Conservation (phyloP, 2,888 invertebrate genomes). For the Caenorhabditis angaria region DNA sequence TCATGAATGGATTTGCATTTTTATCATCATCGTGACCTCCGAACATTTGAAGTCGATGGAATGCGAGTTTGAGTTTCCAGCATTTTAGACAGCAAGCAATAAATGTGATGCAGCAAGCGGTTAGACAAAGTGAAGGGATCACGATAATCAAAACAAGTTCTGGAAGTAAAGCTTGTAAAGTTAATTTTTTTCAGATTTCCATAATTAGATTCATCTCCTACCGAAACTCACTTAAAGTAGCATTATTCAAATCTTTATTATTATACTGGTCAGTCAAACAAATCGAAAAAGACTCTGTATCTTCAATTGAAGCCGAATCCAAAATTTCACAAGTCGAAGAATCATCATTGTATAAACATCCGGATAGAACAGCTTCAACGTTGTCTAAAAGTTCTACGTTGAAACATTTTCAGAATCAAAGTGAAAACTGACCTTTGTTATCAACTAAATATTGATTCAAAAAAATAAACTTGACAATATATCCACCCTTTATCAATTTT, state of each 20-base stretch:
- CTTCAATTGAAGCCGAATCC: slow-evolving; percentile 2
- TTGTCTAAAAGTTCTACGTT: slow-evolving; percentile 5
- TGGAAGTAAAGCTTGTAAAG: slow-evolving; percentile 10
- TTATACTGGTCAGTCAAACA: background rate
- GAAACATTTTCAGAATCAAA: background rate
- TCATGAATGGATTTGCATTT: slow-evolving; percentile 18
- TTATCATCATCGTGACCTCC: slow-evolving; percentile 12
- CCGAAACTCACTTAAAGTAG: background rate
- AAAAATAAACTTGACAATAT: slow-evolving; percentile 34
- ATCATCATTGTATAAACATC: slow-evolving; percentile 20
- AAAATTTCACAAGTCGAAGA: slow-evolving; percentile 23
- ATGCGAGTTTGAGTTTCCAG: slow-evolving; percentile 26
- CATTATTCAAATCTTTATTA: slow-evolving; percentile 20
- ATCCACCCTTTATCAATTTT: slow-evolving; percentile 13
- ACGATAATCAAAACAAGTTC: slow-evolving; percentile 52
- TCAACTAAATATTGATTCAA: slow-evolving; percentile 11
- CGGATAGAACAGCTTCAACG: slow-evolving; percentile 14
- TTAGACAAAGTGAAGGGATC: slow-evolving; percentile 48
- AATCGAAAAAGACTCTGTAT: background rate
- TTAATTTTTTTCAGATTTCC: background rate
- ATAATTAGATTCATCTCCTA: background rate
- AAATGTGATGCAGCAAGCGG: slow-evolving; percentile 38
- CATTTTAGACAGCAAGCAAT: slow-evolving; percentile 48
- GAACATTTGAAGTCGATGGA: slow-evolving; percentile 29
- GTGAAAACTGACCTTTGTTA: background rate